Base-by-base conservation (phyloP, 1,140 invertebrate species). In the Bombus confusus region DNA sequence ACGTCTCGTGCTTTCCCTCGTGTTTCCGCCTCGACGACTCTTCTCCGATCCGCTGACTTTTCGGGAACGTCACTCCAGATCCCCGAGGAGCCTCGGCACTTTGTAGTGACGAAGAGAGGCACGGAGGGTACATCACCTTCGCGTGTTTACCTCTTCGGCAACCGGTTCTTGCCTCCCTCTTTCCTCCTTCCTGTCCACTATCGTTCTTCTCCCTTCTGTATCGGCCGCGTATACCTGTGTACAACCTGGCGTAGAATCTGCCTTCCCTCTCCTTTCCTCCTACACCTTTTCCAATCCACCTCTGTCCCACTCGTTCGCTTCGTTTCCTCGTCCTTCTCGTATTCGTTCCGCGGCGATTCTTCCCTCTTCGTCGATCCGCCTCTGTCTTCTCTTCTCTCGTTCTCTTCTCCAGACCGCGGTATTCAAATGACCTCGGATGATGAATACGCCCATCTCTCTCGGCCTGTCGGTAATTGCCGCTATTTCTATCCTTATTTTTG, bases 111-210 rank as follows among this genome's bases (percentile, higher is more conserved):
- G 89, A 89, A 80, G 90, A 91, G 90, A 89, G 90, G 85, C 83
- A 89, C 82, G 86, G 84, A 88, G 85, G 87, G 91, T 91, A 94
- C 94, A 94, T 94, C 94, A 94, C 92, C 93, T 93, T 93, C 87
- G 94, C 92, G 93, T 94, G 94, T 94, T 94, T 94, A 94, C 94
- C 92, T 94, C 94, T 91, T 91, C 88, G 88, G 90, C 90, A 94
- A 95, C 94, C 93, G 94, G 94, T 95, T 95, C 88, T 86, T 82
- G 83, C 77, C 73, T 52, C 47, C 80, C 73, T 47, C 76, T 41
- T 39, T 75, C n/a, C 74, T 80, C 62, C 59, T 82, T 83, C 88
- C 73, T 12, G 34, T 37, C 57, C 43, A 62, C 41, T 41, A 39
- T 87, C 41, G 2, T 34, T 69, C 47, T 62, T 80, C 84, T 87